phyloP scores from a whole-genome alignment of 2,888 invertebrate species.

The Callinectes sapidus region DNA sequence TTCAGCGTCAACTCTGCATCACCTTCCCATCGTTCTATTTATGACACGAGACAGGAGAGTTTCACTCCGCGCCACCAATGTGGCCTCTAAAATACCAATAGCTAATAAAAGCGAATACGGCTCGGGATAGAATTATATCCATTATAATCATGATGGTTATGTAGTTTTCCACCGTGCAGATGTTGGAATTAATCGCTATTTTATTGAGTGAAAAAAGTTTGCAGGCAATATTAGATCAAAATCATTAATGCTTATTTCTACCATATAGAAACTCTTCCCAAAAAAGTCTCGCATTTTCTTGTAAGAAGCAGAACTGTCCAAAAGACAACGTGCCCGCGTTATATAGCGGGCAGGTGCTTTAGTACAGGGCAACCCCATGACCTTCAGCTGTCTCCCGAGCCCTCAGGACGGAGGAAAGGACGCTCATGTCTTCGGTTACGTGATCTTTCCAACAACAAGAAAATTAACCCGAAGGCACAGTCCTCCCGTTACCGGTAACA shows the following conservation, averaged over 20 bases:
- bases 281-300: background rate
- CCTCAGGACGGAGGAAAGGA: slow-evolving; percentile 21
- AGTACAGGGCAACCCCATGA: background rate
- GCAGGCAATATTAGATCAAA: background rate
- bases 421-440: slow-evolving; percentile 10
- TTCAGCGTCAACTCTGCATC: background rate
- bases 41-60: background rate
- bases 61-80: background rate
- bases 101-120: background rate
- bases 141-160: background rate
- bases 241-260: no score
- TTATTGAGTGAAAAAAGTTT: background rate
- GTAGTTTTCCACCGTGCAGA: background rate
- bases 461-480: background rate
- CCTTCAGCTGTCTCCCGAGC: background rate
- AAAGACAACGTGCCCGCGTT: background rate
- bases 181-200: background rate
- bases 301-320: background rate
- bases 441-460: background rate
- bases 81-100: background rate
- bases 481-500: background rate
- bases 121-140: background rate
- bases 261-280: background rate
- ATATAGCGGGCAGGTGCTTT: background rate
- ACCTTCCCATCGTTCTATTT: background rate